These are phyloP conservation scores for Myzus persicae DNA, from an alignment of 1,140 invertebrate species.

Conservation along the genomic window DNA sequence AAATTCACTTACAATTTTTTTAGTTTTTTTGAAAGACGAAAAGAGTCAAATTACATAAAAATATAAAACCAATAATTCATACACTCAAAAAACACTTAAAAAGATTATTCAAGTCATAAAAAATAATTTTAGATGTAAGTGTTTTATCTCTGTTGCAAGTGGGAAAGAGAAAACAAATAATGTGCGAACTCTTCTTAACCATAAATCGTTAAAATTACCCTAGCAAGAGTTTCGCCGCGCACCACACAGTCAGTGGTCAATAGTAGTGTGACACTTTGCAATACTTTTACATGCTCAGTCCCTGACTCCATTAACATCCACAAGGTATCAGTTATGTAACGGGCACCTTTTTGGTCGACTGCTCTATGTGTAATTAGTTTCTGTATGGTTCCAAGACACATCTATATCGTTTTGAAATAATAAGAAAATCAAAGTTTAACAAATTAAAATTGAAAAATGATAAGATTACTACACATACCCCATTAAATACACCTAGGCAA, in stretches of 20 bases:
- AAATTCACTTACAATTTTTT: no score
- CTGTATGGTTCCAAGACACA: conserved; percentile 91
- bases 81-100: no score
- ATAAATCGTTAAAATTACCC: conserved; percentile 67
- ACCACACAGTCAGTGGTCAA: conserved; percentile 94
- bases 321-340: conserved; percentile 90
- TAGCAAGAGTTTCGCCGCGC: conserved; percentile 90
- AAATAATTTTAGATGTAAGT: no score
- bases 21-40: no score
- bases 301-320: conserved; percentile 93
- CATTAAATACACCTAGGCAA: background rate
- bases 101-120: no score
- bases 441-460: background rate
- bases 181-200: no score
- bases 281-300: conserved; percentile 93
- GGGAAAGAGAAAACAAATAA: no score
- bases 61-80: no score
- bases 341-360: conserved; percentile 86
- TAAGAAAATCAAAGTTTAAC: background rate
- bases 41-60: no score
- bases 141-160: no score
- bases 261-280: conserved; percentile 94
- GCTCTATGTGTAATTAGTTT: conserved; percentile 82
- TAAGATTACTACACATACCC: no score
- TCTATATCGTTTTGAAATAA: conserved; percentile 68